A percentile compares a stretch with the other conserved stretches of the same genome.
phyloP scores from a whole-genome alignment of 64 coral and sea anemone species.

The Cladopsammia gracilis region DNA sequence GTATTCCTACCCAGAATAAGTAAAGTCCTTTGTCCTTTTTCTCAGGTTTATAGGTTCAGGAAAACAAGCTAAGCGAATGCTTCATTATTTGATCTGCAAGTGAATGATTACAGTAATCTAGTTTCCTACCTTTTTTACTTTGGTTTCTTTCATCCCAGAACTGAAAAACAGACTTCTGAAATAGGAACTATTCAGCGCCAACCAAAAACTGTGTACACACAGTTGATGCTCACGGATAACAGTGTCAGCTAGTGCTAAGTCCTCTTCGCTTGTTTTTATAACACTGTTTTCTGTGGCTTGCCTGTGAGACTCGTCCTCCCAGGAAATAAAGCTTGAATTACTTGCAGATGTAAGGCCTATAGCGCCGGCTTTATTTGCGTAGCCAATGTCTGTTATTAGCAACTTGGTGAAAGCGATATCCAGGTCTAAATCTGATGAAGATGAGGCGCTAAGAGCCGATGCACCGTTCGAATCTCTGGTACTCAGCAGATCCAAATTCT shows the following conservation, averaged over 20 bases:
- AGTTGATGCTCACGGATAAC: constrained; percentile 82
- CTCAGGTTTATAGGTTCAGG: no score
- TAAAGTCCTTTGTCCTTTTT: no score
- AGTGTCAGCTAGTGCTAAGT: constrained; percentile 30
- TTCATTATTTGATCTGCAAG: no score
- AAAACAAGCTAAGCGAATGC: no score
- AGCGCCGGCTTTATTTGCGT: not conserved
- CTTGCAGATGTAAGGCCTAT: not conserved
- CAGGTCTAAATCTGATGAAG: not conserved
- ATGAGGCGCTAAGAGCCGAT: no score
- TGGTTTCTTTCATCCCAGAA: constrained; percentile 93
- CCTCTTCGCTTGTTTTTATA: not conserved
- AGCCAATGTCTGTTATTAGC: constrained; percentile 13
- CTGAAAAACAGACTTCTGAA: constrained; percentile 93
- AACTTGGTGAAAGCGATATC: not conserved
- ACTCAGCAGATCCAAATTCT: not conserved
- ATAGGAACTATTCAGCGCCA: constrained; percentile 90
- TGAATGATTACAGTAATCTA: not conserved
- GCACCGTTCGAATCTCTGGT: not conserved
- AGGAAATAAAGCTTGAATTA: not conserved
- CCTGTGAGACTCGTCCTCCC: not conserved
- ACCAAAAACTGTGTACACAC: constrained; percentile 93
- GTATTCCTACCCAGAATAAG: no score
- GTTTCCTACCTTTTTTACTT: constrained; percentile 79
- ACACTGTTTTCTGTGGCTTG: not conserved